A percentile compares a stretch with the other conserved stretches of the same genome.
These are phyloP conservation scores for Epinephelus moara DNA, from an alignment of 2,113 vertebrate species.

Conservation along the genomic window DNA sequence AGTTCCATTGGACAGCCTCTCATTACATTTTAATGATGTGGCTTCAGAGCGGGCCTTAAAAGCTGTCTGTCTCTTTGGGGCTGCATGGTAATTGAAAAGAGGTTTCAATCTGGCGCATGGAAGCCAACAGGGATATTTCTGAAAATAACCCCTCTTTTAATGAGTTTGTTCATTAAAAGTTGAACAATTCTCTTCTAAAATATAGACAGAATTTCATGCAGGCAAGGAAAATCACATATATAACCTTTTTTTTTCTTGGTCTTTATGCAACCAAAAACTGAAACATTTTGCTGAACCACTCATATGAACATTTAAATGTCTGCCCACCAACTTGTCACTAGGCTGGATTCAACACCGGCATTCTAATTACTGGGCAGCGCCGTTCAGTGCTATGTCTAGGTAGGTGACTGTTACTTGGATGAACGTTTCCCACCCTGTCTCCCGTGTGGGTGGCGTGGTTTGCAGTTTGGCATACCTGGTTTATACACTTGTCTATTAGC, in stretches of 20 bases:
- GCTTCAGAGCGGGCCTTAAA: slow-evolving; percentile 69
- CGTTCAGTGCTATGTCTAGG: too few species aligned
- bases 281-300: background rate
- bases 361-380: too few species aligned
- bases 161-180: slow-evolving; percentile 81
- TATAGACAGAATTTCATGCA: slow-evolving; percentile 40
- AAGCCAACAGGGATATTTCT: slow-evolving; percentile 75
- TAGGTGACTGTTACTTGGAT: too few species aligned
- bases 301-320: background rate
- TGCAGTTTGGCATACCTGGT: too few species aligned
- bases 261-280: background rate
- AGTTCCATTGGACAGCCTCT: slow-evolving; percentile 50
- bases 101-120: slow-evolving; percentile 70
- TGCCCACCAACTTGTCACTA: too few species aligned
- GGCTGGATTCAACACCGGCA: too few species aligned
- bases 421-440: too few species aligned
- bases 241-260: background rate
- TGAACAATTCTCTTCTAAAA: slow-evolving; percentile 64
- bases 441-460: too few species aligned
- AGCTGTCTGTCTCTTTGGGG: slow-evolving; percentile 69
- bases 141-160: slow-evolving; percentile 79
- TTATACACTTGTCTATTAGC: too few species aligned
- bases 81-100: slow-evolving; percentile 75
- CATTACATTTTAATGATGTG: slow-evolving; percentile 77
- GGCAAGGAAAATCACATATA: slow-evolving; percentile 24